phyloP scores from a whole-genome alignment of 1,140 invertebrate genomes.

The Tetramorium simillimum region DNA sequence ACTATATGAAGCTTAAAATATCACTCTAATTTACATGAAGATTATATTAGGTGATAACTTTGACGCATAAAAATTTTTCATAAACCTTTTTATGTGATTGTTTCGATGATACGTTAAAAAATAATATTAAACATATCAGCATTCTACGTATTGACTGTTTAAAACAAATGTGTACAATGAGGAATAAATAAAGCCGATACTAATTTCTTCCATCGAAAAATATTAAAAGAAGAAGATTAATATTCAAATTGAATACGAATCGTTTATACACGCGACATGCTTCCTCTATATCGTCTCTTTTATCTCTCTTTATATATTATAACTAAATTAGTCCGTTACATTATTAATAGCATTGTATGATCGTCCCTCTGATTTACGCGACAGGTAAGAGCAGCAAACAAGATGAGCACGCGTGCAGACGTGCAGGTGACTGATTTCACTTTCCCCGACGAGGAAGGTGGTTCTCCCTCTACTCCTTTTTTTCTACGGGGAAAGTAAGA shows the following conservation, averaged over 20 bases:
- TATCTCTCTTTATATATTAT: too few species aligned
- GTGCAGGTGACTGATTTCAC: slow-evolving; percentile 73
- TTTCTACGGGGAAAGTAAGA: slow-evolving; percentile 71
- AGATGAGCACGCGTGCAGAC: slow-evolving; percentile 69
- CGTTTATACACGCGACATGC: neutral
- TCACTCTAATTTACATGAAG: neutral
- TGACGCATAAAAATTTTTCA: neutral
- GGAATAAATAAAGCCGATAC: neutral
- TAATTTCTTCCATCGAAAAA: neutral
- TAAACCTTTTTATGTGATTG: neutral
- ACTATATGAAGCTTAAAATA: neutral
- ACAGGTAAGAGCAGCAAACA: slow-evolving; percentile 61
- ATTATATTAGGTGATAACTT: neutral
- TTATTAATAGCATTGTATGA: slow-evolving; percentile 63
- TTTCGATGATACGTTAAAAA: neutral
- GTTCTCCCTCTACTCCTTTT: slow-evolving; percentile 60
- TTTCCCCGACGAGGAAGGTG: slow-evolving; percentile 69
- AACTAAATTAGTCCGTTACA: slow-evolving; percentile 58
- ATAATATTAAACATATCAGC: neutral
- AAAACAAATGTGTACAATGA: neutral
- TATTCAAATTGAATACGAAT: neutral
- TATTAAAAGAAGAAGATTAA: neutral
- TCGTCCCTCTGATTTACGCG: slow-evolving; percentile 66
- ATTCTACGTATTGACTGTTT: neutral
- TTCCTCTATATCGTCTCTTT: slow-evolving; percentile 1